phyloP scores from a whole-genome alignment of 2,888 invertebrate genomes.

The Endotricha flammealis region DNA sequence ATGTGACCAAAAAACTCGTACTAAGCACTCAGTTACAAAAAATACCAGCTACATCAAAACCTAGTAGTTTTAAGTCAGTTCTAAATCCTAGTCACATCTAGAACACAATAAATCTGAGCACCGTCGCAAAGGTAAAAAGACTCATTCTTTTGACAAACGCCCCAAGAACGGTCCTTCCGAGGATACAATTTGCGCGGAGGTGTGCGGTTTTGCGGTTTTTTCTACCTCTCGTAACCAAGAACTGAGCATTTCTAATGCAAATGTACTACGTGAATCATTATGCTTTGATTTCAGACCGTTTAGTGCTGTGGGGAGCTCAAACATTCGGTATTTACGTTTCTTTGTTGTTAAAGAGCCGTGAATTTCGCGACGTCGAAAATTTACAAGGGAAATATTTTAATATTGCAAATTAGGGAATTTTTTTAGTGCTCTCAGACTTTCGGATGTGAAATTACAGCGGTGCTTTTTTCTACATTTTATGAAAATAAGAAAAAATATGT shows the following conservation, averaged over 20 bases:
- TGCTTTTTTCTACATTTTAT: too few relatives aligned
- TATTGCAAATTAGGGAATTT: not conserved
- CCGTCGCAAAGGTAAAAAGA: slow-evolving; percentile 38
- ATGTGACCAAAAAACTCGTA: too few relatives aligned
- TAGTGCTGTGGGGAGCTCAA: slow-evolving; percentile 36
- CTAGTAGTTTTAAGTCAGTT: too few relatives aligned
- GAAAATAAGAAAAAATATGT: too few relatives aligned
- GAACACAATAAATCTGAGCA: slow-evolving; percentile 1
- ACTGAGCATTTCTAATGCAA: slow-evolving; percentile 57
- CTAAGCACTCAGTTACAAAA: too few relatives aligned
- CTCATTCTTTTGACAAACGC: slow-evolving; percentile 62
- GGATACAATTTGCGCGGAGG: slow-evolving; percentile 59
- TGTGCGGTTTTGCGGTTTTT: slow-evolving; percentile 32
- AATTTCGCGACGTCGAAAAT: slow-evolving; percentile 7
- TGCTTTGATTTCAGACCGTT: slow-evolving; percentile 61
- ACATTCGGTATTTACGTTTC: slow-evolving; percentile 18
- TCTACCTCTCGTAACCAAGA: slow-evolving; percentile 28
- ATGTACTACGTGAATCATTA: slow-evolving; percentile 62
- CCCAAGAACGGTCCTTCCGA: slow-evolving; percentile 31
- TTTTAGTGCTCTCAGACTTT: not conserved
- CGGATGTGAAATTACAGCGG: too few relatives aligned
- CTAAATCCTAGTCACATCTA: slow-evolving; percentile 10
- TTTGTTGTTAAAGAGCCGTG: slow-evolving; percentile 18
- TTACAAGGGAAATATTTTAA: slow-evolving; percentile 4
- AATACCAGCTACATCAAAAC: too few relatives aligned